phyloP scores from a whole-genome alignment of 2,113 vertebrate genomes.

The Phrynosoma blainvillii region DNA sequence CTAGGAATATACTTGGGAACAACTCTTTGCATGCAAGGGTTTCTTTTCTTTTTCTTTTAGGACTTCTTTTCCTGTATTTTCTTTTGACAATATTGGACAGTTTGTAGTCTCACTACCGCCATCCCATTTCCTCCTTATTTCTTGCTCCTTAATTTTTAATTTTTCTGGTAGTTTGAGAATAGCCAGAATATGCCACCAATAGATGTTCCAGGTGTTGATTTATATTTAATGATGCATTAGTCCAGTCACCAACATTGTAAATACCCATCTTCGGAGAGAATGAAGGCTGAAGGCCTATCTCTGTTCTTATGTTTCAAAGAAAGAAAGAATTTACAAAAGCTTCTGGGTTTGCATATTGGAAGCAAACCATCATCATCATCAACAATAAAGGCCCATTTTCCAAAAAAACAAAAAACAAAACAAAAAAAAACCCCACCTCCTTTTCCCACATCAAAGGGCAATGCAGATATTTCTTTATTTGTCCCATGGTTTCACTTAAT shows the following conservation, averaged over 20 bases:
- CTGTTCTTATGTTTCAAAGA: conserved; percentile 9
- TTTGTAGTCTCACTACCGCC: not conserved
- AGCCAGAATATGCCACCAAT: not conserved
- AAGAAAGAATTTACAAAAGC: conserved; percentile 38
- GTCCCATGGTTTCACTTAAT: conserved; percentile 19
- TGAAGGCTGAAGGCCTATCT: not conserved
- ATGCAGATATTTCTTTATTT: conserved; percentile 20
- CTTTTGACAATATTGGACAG: conserved; percentile 18
- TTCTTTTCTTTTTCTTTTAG: not conserved
- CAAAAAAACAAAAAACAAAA: too few relatives aligned
- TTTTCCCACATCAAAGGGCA: conserved; percentile 15
- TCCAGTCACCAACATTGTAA: not conserved
- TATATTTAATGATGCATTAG: not conserved
- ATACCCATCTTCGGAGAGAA: not conserved
- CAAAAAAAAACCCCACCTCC: too few relatives aligned
- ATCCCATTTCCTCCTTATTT: not conserved
- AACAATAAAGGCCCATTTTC: not conserved
- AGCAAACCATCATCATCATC: conserved; percentile 8
- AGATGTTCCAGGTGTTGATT: not conserved
- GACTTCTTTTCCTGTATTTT: not conserved
- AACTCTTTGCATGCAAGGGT: not conserved
- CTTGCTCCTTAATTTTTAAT: not conserved
- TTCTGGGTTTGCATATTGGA: conserved; percentile 14
- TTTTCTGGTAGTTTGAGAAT: not conserved
- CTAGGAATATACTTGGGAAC: not conserved